These are phyloP conservation scores for Taeniopygia guttata DNA, from an alignment of 2,797 vertebrate genomes.

Conservation along the genomic window DNA sequence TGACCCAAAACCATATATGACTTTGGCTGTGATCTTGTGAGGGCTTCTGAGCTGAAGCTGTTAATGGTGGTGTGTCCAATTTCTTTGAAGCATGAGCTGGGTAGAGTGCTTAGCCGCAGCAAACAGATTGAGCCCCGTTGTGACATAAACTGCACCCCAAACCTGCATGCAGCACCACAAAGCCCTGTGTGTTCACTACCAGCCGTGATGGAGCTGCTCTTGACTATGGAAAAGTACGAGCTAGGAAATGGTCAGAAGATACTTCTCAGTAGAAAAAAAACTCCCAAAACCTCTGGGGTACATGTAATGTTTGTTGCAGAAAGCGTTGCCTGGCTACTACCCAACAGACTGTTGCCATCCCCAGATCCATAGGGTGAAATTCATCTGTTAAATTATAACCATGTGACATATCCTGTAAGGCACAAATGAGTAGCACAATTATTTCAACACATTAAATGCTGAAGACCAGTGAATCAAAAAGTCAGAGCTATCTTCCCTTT, in stretches of 20 bases:
- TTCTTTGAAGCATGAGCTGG: background rate
- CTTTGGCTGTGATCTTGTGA: background rate
- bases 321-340: background rate
- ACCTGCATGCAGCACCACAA: background rate
- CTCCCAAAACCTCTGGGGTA: background rate
- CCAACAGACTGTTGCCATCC: background rate
- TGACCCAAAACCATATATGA: background rate
- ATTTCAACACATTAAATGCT: background rate
- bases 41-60: background rate
- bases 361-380: background rate
- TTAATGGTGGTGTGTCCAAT: background rate
- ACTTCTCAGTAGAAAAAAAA: background rate
- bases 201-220: background rate
- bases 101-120: background rate
- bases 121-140: background rate
- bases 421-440: background rate
- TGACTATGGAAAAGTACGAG: background rate
- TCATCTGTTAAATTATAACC: background rate
- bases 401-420: background rate
- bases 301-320: background rate
- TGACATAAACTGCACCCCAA: background rate
- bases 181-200: background rate
- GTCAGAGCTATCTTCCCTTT: background rate
- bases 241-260: background rate
- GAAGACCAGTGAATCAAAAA: background rate